phyloP scores from a whole-genome alignment of 2,113 vertebrate genomes.

The Chunga burmeisteri region DNA sequence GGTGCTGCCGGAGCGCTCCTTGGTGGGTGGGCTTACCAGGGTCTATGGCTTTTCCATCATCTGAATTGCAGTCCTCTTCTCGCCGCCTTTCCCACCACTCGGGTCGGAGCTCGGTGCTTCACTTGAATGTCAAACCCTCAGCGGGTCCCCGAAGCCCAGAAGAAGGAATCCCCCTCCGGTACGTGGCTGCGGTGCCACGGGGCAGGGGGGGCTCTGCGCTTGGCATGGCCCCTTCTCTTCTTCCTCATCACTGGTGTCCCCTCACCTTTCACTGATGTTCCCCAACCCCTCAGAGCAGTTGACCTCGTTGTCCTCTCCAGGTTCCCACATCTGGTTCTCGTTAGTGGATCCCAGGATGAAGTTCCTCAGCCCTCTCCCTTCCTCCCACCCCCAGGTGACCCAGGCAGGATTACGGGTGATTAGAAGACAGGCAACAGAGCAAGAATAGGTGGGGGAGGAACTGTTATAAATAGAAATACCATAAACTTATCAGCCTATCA shows the following conservation, averaged over 20 bases:
- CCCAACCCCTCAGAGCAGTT: slow-evolving; percentile 7
- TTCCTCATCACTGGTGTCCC: background rate
- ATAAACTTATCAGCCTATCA: slow-evolving; percentile 62
- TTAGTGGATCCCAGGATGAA: slow-evolving; percentile 73
- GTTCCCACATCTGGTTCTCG: slow-evolving; percentile 79
- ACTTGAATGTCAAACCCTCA: background rate
- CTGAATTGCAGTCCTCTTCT: background rate
- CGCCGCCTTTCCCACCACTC: accelerated
- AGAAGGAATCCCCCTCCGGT: background rate
- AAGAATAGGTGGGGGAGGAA: background rate
- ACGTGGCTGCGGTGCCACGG: accelerated
- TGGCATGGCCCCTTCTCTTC: background rate
- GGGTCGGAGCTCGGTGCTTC: background rate
- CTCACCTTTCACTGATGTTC: background rate
- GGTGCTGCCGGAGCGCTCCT: no score
- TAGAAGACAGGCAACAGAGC: slow-evolving; percentile 56
- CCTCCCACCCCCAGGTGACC: slow-evolving; percentile 67
- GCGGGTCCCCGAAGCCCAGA: background rate
- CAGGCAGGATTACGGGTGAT: slow-evolving; percentile 73
- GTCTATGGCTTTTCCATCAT: accelerated
- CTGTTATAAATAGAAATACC: slow-evolving; percentile 77
- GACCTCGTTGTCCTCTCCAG: slow-evolving; percentile 58
- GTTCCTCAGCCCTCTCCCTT: slow-evolving; percentile 41
- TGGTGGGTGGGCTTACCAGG: no score
- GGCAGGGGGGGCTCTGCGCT: background rate